Base-by-base conservation (phyloP, 2,797 vertebrate genomes). In the Melopsittacus undulatus region DNA sequence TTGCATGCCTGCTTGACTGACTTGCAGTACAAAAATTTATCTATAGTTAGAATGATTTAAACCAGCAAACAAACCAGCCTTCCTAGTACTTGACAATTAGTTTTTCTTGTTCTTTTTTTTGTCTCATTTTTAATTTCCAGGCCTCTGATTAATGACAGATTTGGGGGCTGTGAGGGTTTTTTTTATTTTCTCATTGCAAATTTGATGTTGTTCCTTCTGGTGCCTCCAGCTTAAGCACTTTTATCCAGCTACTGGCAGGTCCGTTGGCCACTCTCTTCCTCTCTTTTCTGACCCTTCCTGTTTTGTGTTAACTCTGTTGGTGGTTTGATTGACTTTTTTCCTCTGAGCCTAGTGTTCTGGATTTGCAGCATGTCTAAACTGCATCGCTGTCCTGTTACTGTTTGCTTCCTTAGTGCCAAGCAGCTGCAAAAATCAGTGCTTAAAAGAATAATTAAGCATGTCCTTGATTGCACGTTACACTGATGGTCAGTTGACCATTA, bases 1-100 rank as follows among this genome's bases (percentile, higher is more conserved):
- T 97, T 97, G 97, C 97, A 96, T 97, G 97, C 95, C 95, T 95
- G 95, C 96, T 93, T 96, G 88, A 94, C 74, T 95, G 83, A 95
- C 92, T 97, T 96, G 92, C 90, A 86, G 78, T 94, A 85, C 76
- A 42, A 77, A 89, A 46, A 67, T 54, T 51, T 29, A 64, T 34
- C 66, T 34, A 6, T 89, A 57, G 49, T 66, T 64, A 77, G 48
- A 95, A 26, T 67, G 22, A 52, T 67, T 59, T 36, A 34, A 27
- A 64, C 5, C 7, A 23, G 23, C 23, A 64, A 64, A 38, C 57
- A 38, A 22, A 43, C 17, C 24, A 63, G 19, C 62, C 83, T 74
- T 83, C 42, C 40, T 64, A 3, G 49, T 43, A 69, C 32, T 95
- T 85, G 74, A 90, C 36, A 90, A 75, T 18, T 69, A 13, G 57